Percentiles rank a stretch among this genome's conserved stretches.
phyloP scores from a whole-genome alignment of 1,140 invertebrate genomes.

The Bombus superbus region DNA sequence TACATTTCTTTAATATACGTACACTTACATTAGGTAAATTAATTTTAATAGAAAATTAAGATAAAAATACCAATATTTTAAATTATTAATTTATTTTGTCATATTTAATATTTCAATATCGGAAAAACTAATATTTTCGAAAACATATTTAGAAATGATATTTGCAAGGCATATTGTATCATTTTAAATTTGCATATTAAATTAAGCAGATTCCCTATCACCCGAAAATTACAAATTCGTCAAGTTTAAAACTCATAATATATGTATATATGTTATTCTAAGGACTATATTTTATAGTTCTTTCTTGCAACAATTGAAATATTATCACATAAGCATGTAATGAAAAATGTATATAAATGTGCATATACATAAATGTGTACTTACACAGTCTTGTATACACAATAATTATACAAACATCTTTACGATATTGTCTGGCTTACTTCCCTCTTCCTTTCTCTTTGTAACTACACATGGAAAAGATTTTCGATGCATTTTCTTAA shows the following conservation, averaged over 20 bases:
- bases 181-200: not conserved
- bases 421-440: slow-evolving; percentile 4
- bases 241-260: not conserved
- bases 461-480: too few relatives aligned
- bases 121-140: slow-evolving; percentile 9
- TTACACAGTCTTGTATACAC: not conserved
- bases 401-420: not conserved
- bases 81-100: slow-evolving; percentile 11
- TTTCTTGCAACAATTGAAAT: slow-evolving; percentile 3
- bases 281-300: not conserved
- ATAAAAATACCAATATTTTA: not conserved
- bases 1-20: not conserved
- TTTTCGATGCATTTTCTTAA: too few relatives aligned
- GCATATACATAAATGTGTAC: too few relatives aligned
- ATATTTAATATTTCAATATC: too few relatives aligned
- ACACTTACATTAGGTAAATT: not conserved
- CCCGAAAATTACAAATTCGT: not conserved
- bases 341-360: not conserved
- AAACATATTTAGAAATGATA: not conserved
- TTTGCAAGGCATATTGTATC: too few relatives aligned
- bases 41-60: not conserved
- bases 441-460: not conserved
- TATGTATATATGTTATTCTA: not conserved
- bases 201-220: not conserved
- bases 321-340: not conserved